A percentile compares a stretch with the other conserved stretches of the same genome.
phyloP scores from a whole-genome alignment of 2,888 invertebrate genomes.

The Pyrocoelia pectoralis region DNA sequence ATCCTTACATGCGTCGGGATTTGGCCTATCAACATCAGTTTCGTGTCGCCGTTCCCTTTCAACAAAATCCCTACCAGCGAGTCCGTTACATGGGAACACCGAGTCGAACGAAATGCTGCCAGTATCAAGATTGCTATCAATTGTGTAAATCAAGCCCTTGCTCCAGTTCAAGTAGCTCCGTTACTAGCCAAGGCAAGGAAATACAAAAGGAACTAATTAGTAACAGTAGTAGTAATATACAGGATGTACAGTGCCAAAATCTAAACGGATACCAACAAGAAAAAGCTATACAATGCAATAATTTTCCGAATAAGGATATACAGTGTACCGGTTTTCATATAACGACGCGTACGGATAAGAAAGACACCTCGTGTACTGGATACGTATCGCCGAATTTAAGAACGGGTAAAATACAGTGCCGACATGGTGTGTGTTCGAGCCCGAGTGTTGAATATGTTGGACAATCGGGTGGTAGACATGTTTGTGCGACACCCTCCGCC shows the following conservation, averaged over 20 bases:
- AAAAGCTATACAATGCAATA: constrained; percentile 58
- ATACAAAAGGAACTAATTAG: constrained; percentile 42
- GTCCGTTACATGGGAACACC: constrained; percentile 55
- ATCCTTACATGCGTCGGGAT: constrained; percentile 68
- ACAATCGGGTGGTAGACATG: constrained; percentile 68
- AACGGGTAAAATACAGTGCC: constrained; percentile 49
- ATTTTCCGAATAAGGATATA: constrained; percentile 45
- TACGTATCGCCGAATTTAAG: constrained; percentile 52
- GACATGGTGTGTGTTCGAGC: constrained; percentile 62
- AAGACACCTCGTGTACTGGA: constrained; percentile 47
- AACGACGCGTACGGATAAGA: constrained; percentile 43
- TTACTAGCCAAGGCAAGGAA: constrained; percentile 59
- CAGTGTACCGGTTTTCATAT: constrained; percentile 51
- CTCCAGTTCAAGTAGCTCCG: constrained; percentile 63
- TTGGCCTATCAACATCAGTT: constrained; percentile 63
- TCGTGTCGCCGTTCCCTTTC: constrained; percentile 62
- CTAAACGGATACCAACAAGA: constrained; percentile 55
- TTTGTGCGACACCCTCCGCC: constrained; percentile 59
- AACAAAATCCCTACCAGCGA: constrained; percentile 57
- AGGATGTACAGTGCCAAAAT: constrained; percentile 58
- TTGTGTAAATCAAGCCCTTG: constrained; percentile 61
- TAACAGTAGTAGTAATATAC: constrained; percentile 33
- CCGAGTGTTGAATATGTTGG: constrained; percentile 68
- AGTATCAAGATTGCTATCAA: constrained; percentile 56
- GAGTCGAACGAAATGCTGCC: constrained; percentile 56